Percentiles rank a stretch among this genome's conserved stretches.
Evolutionary conservation across 2,797 vertebrate genomes (phyloP).

Genomic region (Thalassophryne amazonica): DNA sequence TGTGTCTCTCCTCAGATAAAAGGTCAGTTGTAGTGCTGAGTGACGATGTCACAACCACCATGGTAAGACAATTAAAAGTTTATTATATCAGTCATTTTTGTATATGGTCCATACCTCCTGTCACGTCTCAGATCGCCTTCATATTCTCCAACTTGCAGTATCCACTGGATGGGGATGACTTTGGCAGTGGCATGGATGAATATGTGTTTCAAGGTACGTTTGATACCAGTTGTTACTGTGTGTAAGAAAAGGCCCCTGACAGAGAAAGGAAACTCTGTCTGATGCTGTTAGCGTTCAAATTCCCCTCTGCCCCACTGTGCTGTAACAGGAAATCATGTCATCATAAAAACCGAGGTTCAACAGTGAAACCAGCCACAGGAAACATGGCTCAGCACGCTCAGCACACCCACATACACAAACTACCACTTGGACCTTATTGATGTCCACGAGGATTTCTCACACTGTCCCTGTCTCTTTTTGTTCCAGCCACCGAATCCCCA

Average conservation of each 20-base stretch:
- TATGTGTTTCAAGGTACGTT: not conserved
- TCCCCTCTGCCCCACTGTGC: constrained; percentile 27
- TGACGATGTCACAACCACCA: not conserved
- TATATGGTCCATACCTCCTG: too few species aligned
- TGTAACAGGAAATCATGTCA: constrained; percentile 61
- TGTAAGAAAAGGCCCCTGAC: not conserved
- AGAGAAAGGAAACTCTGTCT: not conserved
- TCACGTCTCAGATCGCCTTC: not conserved
- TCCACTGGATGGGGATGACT: not conserved
- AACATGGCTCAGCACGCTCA: constrained; percentile 44
- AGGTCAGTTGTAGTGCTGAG: not conserved
- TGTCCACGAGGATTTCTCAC: not conserved
- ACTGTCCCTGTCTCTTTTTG: not conserved
- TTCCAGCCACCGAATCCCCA: not conserved
- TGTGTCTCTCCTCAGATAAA: constrained; percentile 28
- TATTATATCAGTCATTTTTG: not conserved
- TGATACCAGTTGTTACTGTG: not conserved
- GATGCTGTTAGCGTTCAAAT: constrained; percentile 22
- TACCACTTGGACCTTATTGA: not conserved
- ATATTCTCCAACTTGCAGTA: constrained; percentile 11
- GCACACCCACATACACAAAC: not conserved
- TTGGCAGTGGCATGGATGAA: constrained; percentile 4
- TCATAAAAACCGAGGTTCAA: constrained; percentile 42
- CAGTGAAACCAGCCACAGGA: constrained; percentile 50
- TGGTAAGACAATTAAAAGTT: constrained; percentile 40